Base-by-base conservation (phyloP, 2,797 vertebrate species). In the Pangasius larnaudii region DNA sequence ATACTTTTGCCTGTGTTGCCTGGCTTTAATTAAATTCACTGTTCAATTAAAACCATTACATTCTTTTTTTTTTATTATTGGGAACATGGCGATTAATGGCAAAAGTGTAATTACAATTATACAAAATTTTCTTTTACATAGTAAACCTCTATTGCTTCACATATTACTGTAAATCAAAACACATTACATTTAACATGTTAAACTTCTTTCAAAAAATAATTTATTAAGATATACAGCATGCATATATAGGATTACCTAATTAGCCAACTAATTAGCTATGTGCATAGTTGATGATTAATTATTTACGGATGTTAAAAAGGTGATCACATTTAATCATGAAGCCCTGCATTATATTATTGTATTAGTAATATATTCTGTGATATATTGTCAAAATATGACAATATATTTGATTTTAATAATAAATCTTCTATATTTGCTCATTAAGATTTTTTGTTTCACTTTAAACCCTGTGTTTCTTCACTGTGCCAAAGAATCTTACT, bases 401-500 rank as follows among this genome's bases (percentile, higher is more conserved):
- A 36, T 58, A 22, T 36, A 51, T 53, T 30, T 77, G 42, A 7
- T n/a, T 77, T 75, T 77, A 56, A 10, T 53, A 33, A 79, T 19
- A 56, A 59, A 30, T 58, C 2, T 18, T n/a, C 11, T 36, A 36
- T 33, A 11, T 58, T 39, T 39, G 5, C 18, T 77, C 27, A 51
- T 51, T 77, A 30, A 51, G 46, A 16, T n/a, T 24, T 36, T 36
- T 58, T 56, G 27, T 36, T 58, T 80, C 8, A 78, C 18, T 33
- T 58, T 24, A 36, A 56, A 79, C 77, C 19, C 1, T 36, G 30
- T 10, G 1, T 56, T 33, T 53, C 2, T 79, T 19, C 8, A 14
- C 19, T 36, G 18, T 27, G 53, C 78, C 56, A 22, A 39, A 80
- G 56, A 74, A 61, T 88, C 79, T 84, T 18, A 7, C 65, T 69